Percentiles rank a stretch among this genome's conserved stretches.
Conservation (phyloP, 1,140 invertebrate species). For the Colletes latitarsis region DNA sequence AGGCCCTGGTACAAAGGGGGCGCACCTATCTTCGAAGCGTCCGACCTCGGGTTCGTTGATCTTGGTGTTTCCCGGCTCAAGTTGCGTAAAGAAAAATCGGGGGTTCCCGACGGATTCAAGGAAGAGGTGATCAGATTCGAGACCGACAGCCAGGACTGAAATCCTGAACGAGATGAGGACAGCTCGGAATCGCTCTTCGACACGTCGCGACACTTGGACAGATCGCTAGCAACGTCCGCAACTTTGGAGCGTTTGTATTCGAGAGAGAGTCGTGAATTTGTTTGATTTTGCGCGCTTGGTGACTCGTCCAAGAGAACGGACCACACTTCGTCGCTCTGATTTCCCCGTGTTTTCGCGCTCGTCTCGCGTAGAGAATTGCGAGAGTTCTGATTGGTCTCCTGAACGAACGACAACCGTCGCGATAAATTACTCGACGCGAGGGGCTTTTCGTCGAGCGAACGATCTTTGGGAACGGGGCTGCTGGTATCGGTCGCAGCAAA, state of each 20-base stretch:
- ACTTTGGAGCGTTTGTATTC: slow-evolving; percentile 54
- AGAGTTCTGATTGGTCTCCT: slow-evolving; percentile 73
- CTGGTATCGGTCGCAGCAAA: too few species aligned
- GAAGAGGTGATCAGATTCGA: not conserved
- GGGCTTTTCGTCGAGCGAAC: not conserved
- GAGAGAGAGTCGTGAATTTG: slow-evolving; percentile 66
- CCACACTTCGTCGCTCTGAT: not conserved
- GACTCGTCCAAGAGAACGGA: slow-evolving; percentile 48
- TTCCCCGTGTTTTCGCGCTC: not conserved
- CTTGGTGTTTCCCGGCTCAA: not conserved
- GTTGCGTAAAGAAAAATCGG: not conserved
- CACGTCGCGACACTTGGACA: not conserved
- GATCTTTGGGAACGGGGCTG: not conserved
- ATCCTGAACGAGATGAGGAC: not conserved
- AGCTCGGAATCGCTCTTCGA: slow-evolving; percentile 17
- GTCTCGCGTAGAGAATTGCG: slow-evolving; percentile 68
- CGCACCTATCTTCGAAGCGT: slow-evolving; percentile 14
- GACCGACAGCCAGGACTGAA: slow-evolving; percentile 62
- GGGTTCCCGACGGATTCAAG: not conserved
- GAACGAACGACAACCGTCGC: slow-evolving; percentile 37
- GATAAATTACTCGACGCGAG: not conserved
- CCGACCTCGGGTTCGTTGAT: not conserved
- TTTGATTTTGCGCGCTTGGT: slow-evolving; percentile 64
- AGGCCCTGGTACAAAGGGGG: slow-evolving; percentile 22
- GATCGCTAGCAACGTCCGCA: not conserved